These are phyloP conservation scores for Cheumatopsyche charites DNA, from an alignment of 1,140 invertebrate genomes.

Conservation along the genomic window DNA sequence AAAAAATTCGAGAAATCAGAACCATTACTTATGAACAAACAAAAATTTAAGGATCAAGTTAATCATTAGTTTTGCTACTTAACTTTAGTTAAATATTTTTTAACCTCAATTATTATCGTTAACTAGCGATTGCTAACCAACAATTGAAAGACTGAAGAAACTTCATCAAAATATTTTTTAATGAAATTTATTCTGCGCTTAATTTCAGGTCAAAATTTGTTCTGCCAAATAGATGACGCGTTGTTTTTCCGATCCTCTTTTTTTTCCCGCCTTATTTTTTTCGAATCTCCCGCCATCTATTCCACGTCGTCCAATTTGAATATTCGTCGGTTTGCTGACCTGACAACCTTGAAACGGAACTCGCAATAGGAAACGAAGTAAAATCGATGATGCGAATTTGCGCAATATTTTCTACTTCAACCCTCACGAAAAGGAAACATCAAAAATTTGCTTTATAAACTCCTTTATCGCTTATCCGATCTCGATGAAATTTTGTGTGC, in stretches of 20 bases:
- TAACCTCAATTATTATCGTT: too few relatives aligned
- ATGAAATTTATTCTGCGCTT: too few relatives aligned
- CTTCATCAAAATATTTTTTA: too few relatives aligned
- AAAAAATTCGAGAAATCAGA: too few relatives aligned
- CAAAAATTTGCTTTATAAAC: background rate
- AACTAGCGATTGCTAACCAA: too few relatives aligned
- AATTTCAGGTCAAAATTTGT: constrained; percentile 44
- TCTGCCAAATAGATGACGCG: constrained; percentile 36
- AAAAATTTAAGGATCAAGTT: too few relatives aligned
- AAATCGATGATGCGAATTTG: background rate
- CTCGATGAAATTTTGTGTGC: too few relatives aligned
- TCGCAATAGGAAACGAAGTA: constrained; percentile 13
- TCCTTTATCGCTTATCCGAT: too few relatives aligned
- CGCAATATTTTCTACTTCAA: background rate
- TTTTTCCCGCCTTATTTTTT: constrained; percentile 27
- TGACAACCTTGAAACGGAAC: constrained; percentile 49
- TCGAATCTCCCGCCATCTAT: background rate
- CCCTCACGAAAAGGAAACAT: background rate
- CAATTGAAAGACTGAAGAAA: too few relatives aligned
- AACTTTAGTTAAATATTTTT: too few relatives aligned
- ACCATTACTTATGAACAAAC: too few relatives aligned
- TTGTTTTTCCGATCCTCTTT: constrained; percentile 21
- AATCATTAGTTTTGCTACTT: too few relatives aligned
- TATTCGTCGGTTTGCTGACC: constrained; percentile 48
- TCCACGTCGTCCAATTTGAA: constrained; percentile 36